Base-by-base conservation (phyloP, 2,113 vertebrate genomes). In the Okapia johnstoni region DNA sequence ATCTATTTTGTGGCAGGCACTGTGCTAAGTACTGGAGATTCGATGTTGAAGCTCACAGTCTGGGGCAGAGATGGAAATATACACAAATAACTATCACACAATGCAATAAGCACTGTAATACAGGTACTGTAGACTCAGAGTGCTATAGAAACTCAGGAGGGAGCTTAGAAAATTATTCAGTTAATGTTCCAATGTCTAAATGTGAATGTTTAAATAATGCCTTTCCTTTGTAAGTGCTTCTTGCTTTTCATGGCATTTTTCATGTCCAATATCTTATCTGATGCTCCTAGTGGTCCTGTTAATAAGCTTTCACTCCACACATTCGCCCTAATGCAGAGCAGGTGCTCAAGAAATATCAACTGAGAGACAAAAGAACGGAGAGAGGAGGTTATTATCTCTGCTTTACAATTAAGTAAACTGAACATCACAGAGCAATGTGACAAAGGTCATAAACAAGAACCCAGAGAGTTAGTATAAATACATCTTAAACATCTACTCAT, bases 121-220 rank as follows among this genome's bases (percentile, higher is more conserved):
- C 28, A 96, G 85, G 88, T 52, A 83, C 77, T 6, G 7, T 43
- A 7, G 57, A 33, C 33, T 52, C n/a, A 60, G 40, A 93, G 88
- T 57, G 66, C 88, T 96, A 48, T 23, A 28, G 50, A 84, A 79
- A 91, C 97, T 83, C 95, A 93, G 95, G 96, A 96, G 93, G 96
- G 85, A 96, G 94, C 91, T 96, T 91, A 92, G 33, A 54, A 97
- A 96, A 97, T 96, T 95, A 97, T 96, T 97, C 58, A 95, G 86
- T 76, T 95, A 97, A 94, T 97, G 88, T 92, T 98, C 54, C 83
- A 76, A 1, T 84, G 88, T 97, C 96, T 96, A 96, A 93, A 94
- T 89, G 84, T 94, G 95, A 97, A 85, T 96, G 91, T 96, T 98
- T 96, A 96, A 96, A 96, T 97, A 91, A 95, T 5, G 13, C 50